These are phyloP conservation scores for Zaprionus tsacasi DNA, from an alignment of 1,140 invertebrate genomes.

Conservation along the genomic window DNA sequence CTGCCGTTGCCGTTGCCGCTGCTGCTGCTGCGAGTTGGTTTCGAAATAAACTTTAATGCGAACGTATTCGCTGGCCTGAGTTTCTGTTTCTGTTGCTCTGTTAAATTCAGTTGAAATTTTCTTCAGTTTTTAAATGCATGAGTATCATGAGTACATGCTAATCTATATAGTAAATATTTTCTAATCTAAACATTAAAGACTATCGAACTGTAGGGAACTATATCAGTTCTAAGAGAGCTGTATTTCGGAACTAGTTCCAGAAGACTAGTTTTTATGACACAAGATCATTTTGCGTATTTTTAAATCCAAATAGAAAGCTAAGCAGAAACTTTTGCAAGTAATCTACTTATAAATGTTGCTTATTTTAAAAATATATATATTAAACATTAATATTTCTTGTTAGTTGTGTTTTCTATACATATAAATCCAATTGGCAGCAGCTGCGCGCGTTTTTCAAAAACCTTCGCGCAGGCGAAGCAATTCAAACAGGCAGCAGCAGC, in stretches of 20 bases:
- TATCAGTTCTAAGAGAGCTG: background rate
- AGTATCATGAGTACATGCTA: background rate
- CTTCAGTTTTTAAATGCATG: slow-evolving; percentile 39
- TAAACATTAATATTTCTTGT: background rate
- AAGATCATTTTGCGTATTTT: background rate
- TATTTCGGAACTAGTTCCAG: slow-evolving; percentile 7
- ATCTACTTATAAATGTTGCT: background rate
- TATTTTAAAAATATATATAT: background rate
- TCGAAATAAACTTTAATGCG: slow-evolving; percentile 81
- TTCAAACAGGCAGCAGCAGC: slow-evolving; percentile 33
- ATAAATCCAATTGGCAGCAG: slow-evolving; percentile 28
- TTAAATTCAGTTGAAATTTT: slow-evolving; percentile 73
- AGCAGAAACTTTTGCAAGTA: background rate
- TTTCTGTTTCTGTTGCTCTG: slow-evolving; percentile 78
- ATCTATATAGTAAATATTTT: background rate
- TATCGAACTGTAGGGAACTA: background rate
- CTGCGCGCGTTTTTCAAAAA: slow-evolving; percentile 55
- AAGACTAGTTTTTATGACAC: background rate
- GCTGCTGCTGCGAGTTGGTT: slow-evolving; percentile 57
- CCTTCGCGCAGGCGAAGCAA: slow-evolving; percentile 52
- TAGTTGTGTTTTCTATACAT: background rate
- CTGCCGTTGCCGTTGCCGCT: slow-evolving; percentile 14
- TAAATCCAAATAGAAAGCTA: background rate
- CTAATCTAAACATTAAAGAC: background rate
- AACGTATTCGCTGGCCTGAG: slow-evolving; percentile 68